Evolutionary conservation across 2,113 vertebrate species (phyloP), one percentile per base, ranked within the genome.

Genomic region (Peromyscus leucopus): DNA sequence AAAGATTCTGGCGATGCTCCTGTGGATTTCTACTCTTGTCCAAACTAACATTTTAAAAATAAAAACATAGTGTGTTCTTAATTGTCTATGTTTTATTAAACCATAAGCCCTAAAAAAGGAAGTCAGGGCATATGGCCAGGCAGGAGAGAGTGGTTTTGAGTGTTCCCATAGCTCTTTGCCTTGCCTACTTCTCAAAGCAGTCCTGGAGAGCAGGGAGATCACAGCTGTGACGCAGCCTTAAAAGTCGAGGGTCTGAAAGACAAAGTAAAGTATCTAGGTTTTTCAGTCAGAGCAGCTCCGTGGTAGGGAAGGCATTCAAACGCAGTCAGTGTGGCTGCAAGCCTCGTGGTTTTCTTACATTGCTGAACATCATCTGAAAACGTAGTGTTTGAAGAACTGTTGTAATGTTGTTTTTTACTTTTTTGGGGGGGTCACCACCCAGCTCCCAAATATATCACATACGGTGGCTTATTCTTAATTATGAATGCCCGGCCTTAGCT

Each of bases 41-140:
- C 24, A 88, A 91, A 96, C 57, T 80, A 79, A 67, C 36, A 36
- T 84, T 89, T 97, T 76, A 78, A 55, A 83, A 89, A 17, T 89
- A 82, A 91, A 94, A 95, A 92, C 87, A 39, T 4, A 92, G 36
- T 21, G 4, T 69, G 10, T 13, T 28, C 95, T 0, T 95, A n/a
- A 76, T 88, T 61, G 46, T 63, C 51, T 83, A 17, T 75, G 4
- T 89, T 57, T 71, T 93, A 42, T 82, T 94, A 93, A 57, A 61
- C 39, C 69, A 46, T n/a, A 89, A 51, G 71, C 57, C 11, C 13
- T 71, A 33, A 17, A 48, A 39, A 42, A 17, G 21, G 22, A 57
- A 33, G 69, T 36, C 28, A 71, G 42, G 51, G n/a, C 4, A 1
- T 89, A 2, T 83, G 83, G 59, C 75, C n/a, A 31, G 42, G 65